Conservation (phyloP, 2,797 vertebrate genomes). For the Hoplostethus atlanticus region DNA sequence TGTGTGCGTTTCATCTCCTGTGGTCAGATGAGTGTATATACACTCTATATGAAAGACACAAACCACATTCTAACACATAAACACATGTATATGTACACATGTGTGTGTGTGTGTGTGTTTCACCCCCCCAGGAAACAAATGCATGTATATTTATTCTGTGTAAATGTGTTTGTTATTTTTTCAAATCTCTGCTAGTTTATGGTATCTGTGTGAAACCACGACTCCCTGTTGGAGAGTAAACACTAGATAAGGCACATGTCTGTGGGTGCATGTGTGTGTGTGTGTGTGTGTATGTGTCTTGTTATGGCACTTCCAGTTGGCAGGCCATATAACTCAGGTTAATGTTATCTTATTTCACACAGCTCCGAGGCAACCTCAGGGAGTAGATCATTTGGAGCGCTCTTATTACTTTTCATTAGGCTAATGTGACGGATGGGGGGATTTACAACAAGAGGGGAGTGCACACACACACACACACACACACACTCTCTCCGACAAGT, state of each 20-base stretch:
- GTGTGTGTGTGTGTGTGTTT: not conserved
- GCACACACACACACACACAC: slow-evolving; percentile 14
- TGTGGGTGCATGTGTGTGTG: slow-evolving; percentile 14
- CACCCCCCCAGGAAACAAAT: slow-evolving; percentile 15
- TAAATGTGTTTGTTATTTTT: slow-evolving; percentile 68
- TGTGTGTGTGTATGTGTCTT: slow-evolving; percentile 34
- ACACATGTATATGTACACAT: not conserved
- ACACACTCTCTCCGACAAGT: slow-evolving; percentile 21
- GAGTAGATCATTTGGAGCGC: slow-evolving; percentile 75
- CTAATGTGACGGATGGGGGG: slow-evolving; percentile 75
- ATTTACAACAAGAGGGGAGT: slow-evolving; percentile 57
- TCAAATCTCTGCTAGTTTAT: slow-evolving; percentile 63
- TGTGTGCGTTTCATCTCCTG: slow-evolving; percentile 2
- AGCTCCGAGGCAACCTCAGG: slow-evolving; percentile 64
- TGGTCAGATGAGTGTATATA: not conserved
- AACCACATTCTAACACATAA: not conserved
- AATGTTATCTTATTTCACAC: slow-evolving; percentile 81
- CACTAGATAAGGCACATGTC: slow-evolving; percentile 57
- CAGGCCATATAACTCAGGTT: slow-evolving; percentile 79
- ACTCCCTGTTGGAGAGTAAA: slow-evolving; percentile 69
- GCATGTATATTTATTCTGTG: slow-evolving; percentile 50
- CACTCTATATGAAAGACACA: slow-evolving; percentile 2
- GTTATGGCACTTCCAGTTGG: slow-evolving; percentile 69
- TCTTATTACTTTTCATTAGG: slow-evolving; percentile 83
- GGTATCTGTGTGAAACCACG: slow-evolving; percentile 49